Base-by-base conservation (phyloP, 1,140 invertebrate species). In the Drosophila pallidifrons region DNA sequence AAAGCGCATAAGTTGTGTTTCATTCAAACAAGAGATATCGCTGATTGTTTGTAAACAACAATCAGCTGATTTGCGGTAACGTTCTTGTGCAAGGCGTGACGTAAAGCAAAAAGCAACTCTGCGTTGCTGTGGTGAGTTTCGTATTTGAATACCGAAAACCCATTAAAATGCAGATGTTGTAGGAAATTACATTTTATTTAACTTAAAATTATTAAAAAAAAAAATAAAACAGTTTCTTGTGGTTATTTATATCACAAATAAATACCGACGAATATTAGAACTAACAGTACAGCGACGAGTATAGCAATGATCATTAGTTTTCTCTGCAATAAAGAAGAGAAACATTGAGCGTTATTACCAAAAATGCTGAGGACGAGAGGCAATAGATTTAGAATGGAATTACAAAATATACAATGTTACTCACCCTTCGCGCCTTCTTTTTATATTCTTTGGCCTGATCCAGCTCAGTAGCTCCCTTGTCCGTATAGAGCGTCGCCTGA, bases 231-330 rank as follows among this genome's bases (percentile, higher is more conserved):
- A 25, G 20, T 25, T 41, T 41, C 32, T 45, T 74, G 60, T 72
- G 49, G 51, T 43, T 59, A 46, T 43, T 13, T 67, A 58, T 43
- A 81, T 91, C 75, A 92, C 82, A 92, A 92, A 87, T 83, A 92
- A 81, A 87, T 75, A 78, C 87, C 91, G 58, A 92, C 78, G 51
- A 92, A 76, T 55, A 92, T 69, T 89, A 92, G 77, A 54, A 92
- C 71, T 79, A 92, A 32, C 55, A 91, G 57, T 49, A 92, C 65
- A 58, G 68, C 75, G 20, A 82, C 52, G 47, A 86, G 75, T 72
- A 92, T 92, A 16, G 66, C 57, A 61, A 92, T 85, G 73, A 92
- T 73, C 67, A 89, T 87, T 75, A 92, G 80, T 58, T 92, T 92
- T 85, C 87, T 92, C 91, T 92, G 82, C 28, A 90, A 92, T 45